Evolutionary conservation across 2,113 vertebrate genomes (phyloP), one percentile per base, ranked within the genome.

Genomic region (Sigmodon hispidus): DNA sequence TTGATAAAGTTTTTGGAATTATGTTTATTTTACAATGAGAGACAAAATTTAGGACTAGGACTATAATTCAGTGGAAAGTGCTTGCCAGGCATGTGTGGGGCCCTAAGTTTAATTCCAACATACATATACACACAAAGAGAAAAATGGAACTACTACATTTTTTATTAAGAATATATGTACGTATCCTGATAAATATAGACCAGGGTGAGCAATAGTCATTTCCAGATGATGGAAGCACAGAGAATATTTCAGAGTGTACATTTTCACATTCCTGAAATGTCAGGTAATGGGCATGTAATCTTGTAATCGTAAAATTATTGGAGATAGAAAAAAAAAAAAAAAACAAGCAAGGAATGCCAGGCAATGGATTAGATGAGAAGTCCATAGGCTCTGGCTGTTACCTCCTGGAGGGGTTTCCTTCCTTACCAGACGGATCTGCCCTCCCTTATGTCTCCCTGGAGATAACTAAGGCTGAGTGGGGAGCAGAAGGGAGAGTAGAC

Each of bases 261-360:
- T 84, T 89, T 92, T 50, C 43, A 96, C 86, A 36, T 50, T 77
- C 29, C 43, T 89, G 52, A 61, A 90, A 43, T 84, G 50, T 87
- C 76, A 87, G 50, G 40, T 84, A 75, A 75, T 94, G 34, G 90
- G 16, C 81, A 80, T 87, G 31, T 85, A 80, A 75, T 94, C 89
- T 90, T 69, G n/a, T 90, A 92, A 95, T 80, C 48, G 69, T 31
- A 72, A 96, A 55, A 81, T 94, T 77, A 97, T 93, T 92, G 92
- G 91, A 92, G 45, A 75, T 90, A 75, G 59, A 88, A 90, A 69
- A 89, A 92, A 69, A 52, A 75, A 48, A 88, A 90, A 69, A 89
- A 92, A 69, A 52, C 70, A 34, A 73, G 22, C 75, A 75, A 43
- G 50, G 43, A 70, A 75, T 43, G 10, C 55, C 89, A 69, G 80